These are phyloP conservation scores for Drosophila parabipectinata DNA, from an alignment of 1,140 invertebrate species.

Conservation along the genomic window DNA sequence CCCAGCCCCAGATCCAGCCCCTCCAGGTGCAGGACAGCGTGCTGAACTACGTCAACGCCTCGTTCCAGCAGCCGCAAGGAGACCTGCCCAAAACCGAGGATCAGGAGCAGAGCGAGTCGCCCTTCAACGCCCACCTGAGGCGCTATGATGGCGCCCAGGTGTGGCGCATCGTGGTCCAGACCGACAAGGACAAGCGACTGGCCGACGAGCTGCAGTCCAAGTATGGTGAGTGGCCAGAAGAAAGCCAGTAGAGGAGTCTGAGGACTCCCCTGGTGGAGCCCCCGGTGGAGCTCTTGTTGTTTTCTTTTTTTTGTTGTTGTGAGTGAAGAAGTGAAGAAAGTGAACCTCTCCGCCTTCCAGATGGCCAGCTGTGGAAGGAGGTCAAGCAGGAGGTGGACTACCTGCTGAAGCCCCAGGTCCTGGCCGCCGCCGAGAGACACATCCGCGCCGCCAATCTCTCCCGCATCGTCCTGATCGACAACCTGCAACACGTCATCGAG, in stretches of 20 bases:
- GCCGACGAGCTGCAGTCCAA: conserved; percentile 80
- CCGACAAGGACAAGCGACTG: conserved; percentile 74
- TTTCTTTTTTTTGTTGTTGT: background rate
- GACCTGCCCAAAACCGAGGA: conserved; percentile 32
- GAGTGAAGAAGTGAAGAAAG: background rate
- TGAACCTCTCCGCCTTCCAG: conserved; percentile 77
- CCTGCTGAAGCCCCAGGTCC: conserved; percentile 86
- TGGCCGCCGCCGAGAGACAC: conserved; percentile 85
- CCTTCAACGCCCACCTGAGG: conserved; percentile 61
- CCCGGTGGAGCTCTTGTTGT: background rate
- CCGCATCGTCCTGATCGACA: conserved; percentile 89
- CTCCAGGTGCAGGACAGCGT: conserved; percentile 67
- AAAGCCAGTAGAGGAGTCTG: too few relatives aligned
- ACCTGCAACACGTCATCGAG: conserved; percentile 90
- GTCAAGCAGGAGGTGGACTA: conserved; percentile 88
- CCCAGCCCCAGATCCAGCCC: conserved; percentile 16
- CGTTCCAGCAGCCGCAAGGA: conserved; percentile 55
- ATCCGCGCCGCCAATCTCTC: conserved; percentile 86
- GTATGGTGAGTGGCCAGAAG: conserved; percentile 63
- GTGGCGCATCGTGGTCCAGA: conserved; percentile 85
- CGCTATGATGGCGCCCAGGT: conserved; percentile 86
- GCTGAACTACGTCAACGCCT: conserved; percentile 81
- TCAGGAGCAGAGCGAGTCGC: background rate
- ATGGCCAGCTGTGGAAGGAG: conserved; percentile 89
- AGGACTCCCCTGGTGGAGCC: too few relatives aligned